phyloP scores from a whole-genome alignment of 2,797 vertebrate species.

The Parauchenoglanis ngamensis region DNA sequence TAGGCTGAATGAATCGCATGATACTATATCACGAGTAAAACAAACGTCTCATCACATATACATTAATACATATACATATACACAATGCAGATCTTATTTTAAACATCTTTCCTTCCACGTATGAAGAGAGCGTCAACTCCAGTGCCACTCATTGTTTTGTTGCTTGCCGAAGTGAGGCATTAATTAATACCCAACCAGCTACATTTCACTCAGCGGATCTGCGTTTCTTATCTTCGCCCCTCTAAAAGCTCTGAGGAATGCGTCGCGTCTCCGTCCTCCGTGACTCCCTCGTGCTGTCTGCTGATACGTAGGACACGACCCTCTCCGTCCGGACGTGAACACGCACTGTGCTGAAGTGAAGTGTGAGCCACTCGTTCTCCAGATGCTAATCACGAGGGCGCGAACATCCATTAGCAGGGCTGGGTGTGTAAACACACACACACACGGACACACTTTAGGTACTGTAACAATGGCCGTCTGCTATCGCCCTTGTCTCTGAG shows the following conservation, averaged over 20 bases:
- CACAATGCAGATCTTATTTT: no score
- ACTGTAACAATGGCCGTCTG: conserved; percentile 70
- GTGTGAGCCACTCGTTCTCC: conserved; percentile 25
- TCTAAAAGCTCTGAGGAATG: not conserved
- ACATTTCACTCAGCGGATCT: not conserved
- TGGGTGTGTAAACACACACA: conserved; percentile 76
- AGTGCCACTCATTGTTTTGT: no score
- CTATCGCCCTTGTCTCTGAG: conserved; percentile 66
- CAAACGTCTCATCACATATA: no score
- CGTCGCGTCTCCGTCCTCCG: not conserved
- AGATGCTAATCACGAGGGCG: conserved; percentile 53
- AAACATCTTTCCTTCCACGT: no score
- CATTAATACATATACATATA: no score
- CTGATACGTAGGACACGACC: conserved; percentile 81
- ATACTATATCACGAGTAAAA: no score
- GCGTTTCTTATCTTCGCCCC: not conserved
- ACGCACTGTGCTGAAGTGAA: conserved; percentile 33
- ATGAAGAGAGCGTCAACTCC: no score
- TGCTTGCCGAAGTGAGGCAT: no score
- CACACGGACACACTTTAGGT: conserved; percentile 74
- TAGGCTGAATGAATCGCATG: not conserved
- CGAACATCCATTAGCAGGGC: conserved; percentile 48
- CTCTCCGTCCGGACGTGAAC: conserved; percentile 65
- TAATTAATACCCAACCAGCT: no score
- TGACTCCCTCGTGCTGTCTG: conserved; percentile 7